Base-by-base conservation (phyloP, 2,888 invertebrate species). In the Asteroscopus sphinx region DNA sequence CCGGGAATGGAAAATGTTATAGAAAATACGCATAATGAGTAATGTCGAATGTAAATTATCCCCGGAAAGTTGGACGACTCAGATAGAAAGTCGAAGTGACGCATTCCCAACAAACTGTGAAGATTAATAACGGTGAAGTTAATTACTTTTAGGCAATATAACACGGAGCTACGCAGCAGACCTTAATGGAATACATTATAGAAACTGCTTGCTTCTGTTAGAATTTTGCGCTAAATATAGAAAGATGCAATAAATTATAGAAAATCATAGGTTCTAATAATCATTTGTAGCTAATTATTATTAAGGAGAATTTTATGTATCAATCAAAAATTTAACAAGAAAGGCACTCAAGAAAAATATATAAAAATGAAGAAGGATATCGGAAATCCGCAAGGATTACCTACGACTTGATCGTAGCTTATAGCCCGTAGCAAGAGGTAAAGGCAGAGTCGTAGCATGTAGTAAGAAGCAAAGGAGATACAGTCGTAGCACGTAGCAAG, bases 61-160 rank as follows among this genome's bases (percentile, higher is more conserved):
- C 64, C 41, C 52, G 30, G 40, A 59, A 76, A 76, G 55, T 71
- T 71, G 30, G 51, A 42, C 16, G 44, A 64, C 57, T 46, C 54
- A 61, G 62, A 61, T 66, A 57, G 70, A 76, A 66, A 80, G 75
- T 74, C 68, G 63, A 76, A 76, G 71, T 70, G 78, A 70, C 77
- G 72, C 69, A 72, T 79, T 60, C 39, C 44, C 16, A 63, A 76
- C 75, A 70, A 77, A 78, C 68, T 68, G 79, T 66, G 68, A 80
- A 82, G 81, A 86, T 86, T 83, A 83, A 85, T 85, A 80, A 80
- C 73, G 78, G 76, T 75, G 60, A 67, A 78, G 81, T 80, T 83
- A 87, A 85, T 86, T 86, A 82, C 80, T 81, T 82, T 82, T 76
- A 68, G 69, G 75, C 73, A 74, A 77, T 80, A 83, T 70, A 54